Evolutionary conservation across 2,797 vertebrate genomes (phyloP), one percentile per base, ranked within the genome.

Genomic region (Numenius phaeopus): DNA sequence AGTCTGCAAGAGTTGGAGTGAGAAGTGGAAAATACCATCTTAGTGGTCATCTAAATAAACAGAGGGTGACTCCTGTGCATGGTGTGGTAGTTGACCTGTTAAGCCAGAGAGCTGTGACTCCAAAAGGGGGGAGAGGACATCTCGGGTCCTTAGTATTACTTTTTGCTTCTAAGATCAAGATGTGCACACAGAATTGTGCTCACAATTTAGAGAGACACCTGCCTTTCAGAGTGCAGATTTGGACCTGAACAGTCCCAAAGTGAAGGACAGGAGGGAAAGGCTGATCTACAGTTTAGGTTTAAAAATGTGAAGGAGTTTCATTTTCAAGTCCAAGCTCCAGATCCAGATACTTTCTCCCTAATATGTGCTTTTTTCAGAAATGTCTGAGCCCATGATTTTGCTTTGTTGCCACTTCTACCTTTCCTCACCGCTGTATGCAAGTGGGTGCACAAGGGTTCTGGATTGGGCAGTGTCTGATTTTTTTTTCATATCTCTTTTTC

Each of bases 401-500:
- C 64, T 4, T 83, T 84, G 23, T 47, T 85, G 37, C 61, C 49
- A 7, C 14, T 26, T 75, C 9, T 70, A 20, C 42, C 22, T 83
- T 78, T 87, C 73, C 24, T 76, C 58, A 62, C 24, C 21, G 0
- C 13, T 75, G 24, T 37, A 16, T 58, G 34, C 27, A 46, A 23
- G 10, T 11, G 34, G 39, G 39, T 27, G 30, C 29, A 47, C 22
- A 11, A 42, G 11, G 14, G 13, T 47, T 75, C 34, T 83, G 42
- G 7, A 7, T 42, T 75, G 50, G 46, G 65, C 47, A 61, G 32
- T 11, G 6, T 69, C 65, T 8, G 2, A 62, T 73, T 69, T 61
- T 30, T 61, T 94, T 96, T 96, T 91, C 6, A n/a, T 92, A 91
- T 97, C 91, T 98, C 19, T 71, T 32, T 22, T 26, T 7, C 32